Base-by-base conservation (phyloP, 1,140 invertebrate genomes). In the Drosophila subpulchrella region DNA sequence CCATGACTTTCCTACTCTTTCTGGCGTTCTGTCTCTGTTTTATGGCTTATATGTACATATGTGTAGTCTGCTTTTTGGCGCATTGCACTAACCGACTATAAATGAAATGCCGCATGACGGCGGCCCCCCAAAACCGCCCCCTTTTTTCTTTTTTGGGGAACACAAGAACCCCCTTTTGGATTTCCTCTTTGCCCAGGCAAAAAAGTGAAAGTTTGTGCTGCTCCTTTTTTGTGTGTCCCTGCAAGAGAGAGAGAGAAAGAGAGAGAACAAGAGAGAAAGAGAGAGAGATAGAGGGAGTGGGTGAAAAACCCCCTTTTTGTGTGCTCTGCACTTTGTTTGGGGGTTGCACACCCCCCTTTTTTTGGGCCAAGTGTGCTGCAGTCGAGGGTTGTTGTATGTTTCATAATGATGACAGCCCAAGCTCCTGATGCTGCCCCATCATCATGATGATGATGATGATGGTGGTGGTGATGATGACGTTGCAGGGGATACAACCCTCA, bases 181-280 rank as follows among this genome's bases (percentile, higher is more conserved):
- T 56, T 72, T 53, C 36, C 41, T 57, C 10, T 27, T 54, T 51
- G 41, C 17, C 34, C 59, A 80, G 83, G 84, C 84, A 81, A 89
- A 89, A 75, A 89, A 89, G 84, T 89, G 84, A 89, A 89, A 89
- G 85, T 89, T 90, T 78, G 66, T 90, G 74, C 67, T 76, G 73
- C 72, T 76, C 73, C 73, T 76, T 76, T 75, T 76, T 76, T 76
- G 73, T 53, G 62, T 15, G 51, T 67, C 50, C 47, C 53, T 36
- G 51, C 1, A 17, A 41, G 15, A 46, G 10, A 39, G 15, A 46
- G 38, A 36, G 24, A 41, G 32, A 42, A 20, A 34, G 38, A 20
- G 27, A 10, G 46, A 27, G n/a, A 27, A 4, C 27, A 36, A 11
- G 39, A 10, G 4, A 30, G 39, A 44, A 34, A 30, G 10, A 15